Evolutionary conservation across 2,888 invertebrate species (phyloP).

Genomic region (Idaea straminata): DNA sequence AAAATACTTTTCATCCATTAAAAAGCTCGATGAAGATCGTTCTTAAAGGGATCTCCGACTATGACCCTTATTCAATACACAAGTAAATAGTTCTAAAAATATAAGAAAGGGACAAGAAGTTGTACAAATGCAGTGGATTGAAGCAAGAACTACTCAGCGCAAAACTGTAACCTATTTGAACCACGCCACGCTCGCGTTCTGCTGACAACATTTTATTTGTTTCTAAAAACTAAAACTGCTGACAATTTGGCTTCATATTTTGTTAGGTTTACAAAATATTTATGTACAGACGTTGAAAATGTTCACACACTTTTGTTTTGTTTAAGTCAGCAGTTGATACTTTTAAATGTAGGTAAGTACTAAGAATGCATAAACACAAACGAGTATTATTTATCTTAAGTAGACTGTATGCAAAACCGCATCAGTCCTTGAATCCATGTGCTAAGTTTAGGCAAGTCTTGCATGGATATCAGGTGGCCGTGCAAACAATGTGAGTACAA

Average conservation of each 20-base stretch:
- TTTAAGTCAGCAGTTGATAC: neutral
- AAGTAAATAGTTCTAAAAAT: conserved; percentile 1
- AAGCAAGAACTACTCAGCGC: neutral
- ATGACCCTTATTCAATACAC: neutral
- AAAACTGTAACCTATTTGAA: conserved; percentile 2
- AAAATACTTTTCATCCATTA: too few relatives aligned
- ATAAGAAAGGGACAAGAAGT: neutral
- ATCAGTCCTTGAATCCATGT: conserved; percentile 4
- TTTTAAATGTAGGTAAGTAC: neutral
- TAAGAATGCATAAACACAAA: neutral
- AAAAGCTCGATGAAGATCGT: too few relatives aligned
- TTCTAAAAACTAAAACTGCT: neutral
- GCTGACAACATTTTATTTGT: neutral
- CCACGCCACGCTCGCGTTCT: neutral
- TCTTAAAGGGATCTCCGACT: too few relatives aligned
- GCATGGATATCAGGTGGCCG: conserved; percentile 50
- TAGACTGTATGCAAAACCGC: neutral
- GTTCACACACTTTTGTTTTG: neutral
- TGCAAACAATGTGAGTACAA: conserved; percentile 53
- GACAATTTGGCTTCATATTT: neutral
- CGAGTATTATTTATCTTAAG: neutral
- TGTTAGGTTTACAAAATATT: neutral
- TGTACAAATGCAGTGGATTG: neutral
- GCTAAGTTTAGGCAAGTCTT: conserved; percentile 23
- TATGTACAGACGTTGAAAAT: neutral